phyloP scores from a whole-genome alignment of 2,888 invertebrate species.

The Lycocerus yunnanus region DNA sequence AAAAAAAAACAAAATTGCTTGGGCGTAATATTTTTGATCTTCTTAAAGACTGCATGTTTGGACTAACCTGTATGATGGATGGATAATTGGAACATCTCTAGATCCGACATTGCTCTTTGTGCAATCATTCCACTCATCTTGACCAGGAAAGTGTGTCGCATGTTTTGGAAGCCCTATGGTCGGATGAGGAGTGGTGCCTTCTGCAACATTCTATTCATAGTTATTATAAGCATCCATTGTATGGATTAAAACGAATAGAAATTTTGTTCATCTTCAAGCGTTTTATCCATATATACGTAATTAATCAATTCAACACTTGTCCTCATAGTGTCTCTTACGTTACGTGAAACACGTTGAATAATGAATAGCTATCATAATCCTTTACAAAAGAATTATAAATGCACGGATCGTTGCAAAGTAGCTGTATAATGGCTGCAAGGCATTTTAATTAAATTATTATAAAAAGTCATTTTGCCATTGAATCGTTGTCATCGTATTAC shows the following conservation, averaged over 20 bases:
- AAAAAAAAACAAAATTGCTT: too few relatives aligned
- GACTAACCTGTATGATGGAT: too few relatives aligned
- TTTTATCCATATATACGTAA: not conserved
- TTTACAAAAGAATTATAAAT: not conserved
- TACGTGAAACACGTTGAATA: not conserved
- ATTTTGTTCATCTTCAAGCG: not conserved
- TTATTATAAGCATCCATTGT: not conserved
- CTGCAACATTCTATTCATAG: not conserved
- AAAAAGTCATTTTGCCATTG: not conserved
- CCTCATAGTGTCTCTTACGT: not conserved
- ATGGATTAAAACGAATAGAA: not conserved
- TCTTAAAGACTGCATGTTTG: too few relatives aligned
- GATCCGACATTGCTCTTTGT: too few relatives aligned
- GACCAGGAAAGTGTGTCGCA: too few relatives aligned
- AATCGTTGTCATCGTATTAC: not conserved
- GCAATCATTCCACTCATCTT: too few relatives aligned
- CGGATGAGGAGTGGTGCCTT: too few relatives aligned
- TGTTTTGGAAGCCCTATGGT: too few relatives aligned
- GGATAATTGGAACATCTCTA: too few relatives aligned
- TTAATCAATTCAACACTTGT: not conserved
- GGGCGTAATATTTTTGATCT: too few relatives aligned
- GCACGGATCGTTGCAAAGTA: not conserved
- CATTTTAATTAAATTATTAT: not conserved
- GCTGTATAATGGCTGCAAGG: not conserved
- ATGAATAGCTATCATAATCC: not conserved